A percentile compares a stretch with the other conserved stretches of the same genome.
These are phyloP conservation scores for Tychaedon coryphoeus DNA, from an alignment of 2,113 vertebrate genomes.

Conservation along the genomic window DNA sequence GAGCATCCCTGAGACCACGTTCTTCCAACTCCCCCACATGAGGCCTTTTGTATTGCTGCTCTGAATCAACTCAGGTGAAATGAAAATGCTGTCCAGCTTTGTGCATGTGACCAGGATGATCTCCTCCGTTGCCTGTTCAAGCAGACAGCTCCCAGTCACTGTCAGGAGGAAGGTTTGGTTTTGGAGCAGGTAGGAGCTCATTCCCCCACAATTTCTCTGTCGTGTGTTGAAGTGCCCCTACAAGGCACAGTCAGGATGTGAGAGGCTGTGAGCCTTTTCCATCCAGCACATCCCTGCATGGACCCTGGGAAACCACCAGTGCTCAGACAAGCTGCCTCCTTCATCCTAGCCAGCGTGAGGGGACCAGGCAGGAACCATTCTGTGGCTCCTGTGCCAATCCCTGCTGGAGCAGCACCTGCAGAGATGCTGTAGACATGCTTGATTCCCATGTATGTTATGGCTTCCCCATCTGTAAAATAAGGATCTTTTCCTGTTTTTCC, in stretches of 20 bases:
- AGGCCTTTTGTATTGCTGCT: background rate
- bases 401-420: background rate
- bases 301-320: background rate
- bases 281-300: fast-evolving
- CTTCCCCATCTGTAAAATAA: background rate
- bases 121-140: background rate
- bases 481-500: background rate
- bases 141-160: background rate
- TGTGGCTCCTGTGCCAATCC: background rate
- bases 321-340: background rate
- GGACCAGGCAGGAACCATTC: background rate
- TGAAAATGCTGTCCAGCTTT: background rate
- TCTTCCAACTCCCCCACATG: background rate
- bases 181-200: background rate
- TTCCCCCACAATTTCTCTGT: background rate
- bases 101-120: fast-evolving
- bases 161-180: background rate
- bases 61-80: background rate
- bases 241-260: background rate
- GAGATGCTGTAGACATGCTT: background rate
- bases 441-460: background rate
- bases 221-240: fast-evolving
- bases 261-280: background rate
- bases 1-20: background rate
- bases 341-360: background rate